Conservation (phyloP, 2,113 vertebrate species). For the Rhegmatorhina hoffmannsi region DNA sequence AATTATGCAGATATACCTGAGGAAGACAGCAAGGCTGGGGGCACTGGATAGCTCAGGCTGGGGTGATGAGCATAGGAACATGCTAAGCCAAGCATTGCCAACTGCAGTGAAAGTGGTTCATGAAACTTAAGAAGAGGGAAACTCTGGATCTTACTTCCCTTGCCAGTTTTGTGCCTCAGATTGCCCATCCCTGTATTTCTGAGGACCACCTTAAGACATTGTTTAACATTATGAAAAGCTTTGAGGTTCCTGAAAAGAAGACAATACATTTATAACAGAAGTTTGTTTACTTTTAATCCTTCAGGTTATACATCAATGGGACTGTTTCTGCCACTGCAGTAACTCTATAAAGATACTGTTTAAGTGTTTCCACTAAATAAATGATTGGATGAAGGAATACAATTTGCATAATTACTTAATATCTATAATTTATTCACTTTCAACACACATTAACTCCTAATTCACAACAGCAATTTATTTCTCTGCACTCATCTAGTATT, state of each 20-base stretch:
- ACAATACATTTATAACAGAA: background rate
- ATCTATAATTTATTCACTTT: conserved; percentile 33
- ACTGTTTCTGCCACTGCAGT: background rate
- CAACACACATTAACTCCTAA: conserved; percentile 5
- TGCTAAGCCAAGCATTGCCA: background rate
- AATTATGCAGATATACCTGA: background rate
- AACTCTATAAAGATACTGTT: background rate
- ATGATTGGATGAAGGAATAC: background rate
- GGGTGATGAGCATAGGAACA: background rate
- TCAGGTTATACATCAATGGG: background rate
- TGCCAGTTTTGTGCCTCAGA: background rate
- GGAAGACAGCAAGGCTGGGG: background rate
- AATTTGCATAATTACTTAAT: conserved; percentile 50
- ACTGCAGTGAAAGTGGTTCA: background rate
- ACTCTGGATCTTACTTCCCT: background rate
- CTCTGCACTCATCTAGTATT: background rate
- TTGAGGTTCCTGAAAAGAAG: background rate
- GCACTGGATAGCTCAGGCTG: background rate
- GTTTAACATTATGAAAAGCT: background rate
- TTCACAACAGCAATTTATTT: conserved; percentile 21
- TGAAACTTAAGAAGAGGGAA: background rate
- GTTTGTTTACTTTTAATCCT: background rate
- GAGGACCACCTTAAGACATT: background rate
- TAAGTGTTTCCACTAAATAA: conserved; percentile 5
- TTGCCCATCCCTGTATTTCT: background rate